Percentiles rank a stretch among this genome's conserved stretches.
Conservation (phyloP, 2,797 vertebrate genomes). For the Hephaestus fuliginosus region DNA sequence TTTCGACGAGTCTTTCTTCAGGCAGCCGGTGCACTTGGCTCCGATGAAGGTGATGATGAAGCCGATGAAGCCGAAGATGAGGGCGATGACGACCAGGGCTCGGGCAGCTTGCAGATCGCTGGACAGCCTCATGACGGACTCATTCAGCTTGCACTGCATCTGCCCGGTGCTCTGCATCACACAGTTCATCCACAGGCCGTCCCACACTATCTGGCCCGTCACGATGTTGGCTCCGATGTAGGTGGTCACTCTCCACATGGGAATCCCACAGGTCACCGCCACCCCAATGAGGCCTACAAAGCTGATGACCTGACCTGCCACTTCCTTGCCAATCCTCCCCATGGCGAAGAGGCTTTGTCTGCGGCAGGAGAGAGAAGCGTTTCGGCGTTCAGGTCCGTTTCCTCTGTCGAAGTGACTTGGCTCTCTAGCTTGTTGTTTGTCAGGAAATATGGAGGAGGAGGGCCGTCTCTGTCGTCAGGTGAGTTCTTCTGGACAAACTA, state of each 20-base stretch:
- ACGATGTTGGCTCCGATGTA: constrained; percentile 88
- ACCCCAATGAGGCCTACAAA: constrained; percentile 80
- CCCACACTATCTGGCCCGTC: constrained; percentile 86
- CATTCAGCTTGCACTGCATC: constrained; percentile 86
- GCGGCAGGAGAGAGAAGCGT: constrained; percentile 21
- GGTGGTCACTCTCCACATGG: constrained; percentile 86
- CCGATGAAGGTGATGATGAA: constrained; percentile 83
- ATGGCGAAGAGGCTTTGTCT: constrained; percentile 70
- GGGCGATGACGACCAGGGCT: constrained; percentile 82
- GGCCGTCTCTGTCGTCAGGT: constrained; percentile 43
- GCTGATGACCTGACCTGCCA: constrained; percentile 79
- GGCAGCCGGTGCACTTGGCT: constrained; percentile 81
- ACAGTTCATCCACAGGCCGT: constrained; percentile 89
- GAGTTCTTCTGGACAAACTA: constrained; percentile 74
- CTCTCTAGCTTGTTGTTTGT: constrained; percentile 47
- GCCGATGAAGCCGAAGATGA: constrained; percentile 82
- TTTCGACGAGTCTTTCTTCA: constrained; percentile 75
- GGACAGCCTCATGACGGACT: constrained; percentile 76
- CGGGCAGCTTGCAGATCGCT: constrained; percentile 82
- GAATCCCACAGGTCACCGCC: constrained; percentile 79
- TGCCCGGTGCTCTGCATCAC: constrained; percentile 88
- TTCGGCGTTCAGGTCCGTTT: constrained; percentile 26
- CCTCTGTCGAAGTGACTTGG: constrained; percentile 12
- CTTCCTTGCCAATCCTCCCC: constrained; percentile 83
- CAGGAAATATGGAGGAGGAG: constrained; percentile 60